Evolutionary conservation across 2,113 vertebrate species (phyloP).

Genomic region (Oophaga pumilio): DNA sequence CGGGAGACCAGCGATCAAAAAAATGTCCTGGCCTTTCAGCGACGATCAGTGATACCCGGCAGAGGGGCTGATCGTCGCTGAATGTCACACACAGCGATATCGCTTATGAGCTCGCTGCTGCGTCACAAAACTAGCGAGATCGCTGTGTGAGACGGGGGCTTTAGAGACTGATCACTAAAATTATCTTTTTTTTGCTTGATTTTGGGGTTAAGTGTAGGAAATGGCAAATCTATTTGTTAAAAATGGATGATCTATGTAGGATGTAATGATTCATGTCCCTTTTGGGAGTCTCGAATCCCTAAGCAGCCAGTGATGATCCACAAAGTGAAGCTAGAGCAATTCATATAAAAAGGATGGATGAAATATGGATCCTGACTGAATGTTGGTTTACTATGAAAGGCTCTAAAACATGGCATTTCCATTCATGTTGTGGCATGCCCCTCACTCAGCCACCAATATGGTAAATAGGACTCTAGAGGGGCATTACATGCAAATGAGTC

Average conservation of each 20-base stretch:
- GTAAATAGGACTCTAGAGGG: background rate
- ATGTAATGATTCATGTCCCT: background rate
- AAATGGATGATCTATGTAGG: background rate
- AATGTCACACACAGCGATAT: no score
- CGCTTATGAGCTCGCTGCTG: no score
- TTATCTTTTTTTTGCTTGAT: no score
- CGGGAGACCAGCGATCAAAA: no score
- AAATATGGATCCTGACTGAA: background rate
- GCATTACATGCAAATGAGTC: constrained; percentile 30
- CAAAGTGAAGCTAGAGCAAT: background rate
- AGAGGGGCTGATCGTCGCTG: no score
- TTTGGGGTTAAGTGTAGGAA: background rate
- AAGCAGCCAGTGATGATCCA: background rate
- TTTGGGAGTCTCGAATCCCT: background rate
- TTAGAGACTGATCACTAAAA: no score
- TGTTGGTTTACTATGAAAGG: background rate
- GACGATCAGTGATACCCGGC: no score
- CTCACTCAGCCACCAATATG: background rate
- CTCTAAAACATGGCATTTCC: background rate
- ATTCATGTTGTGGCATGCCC: constrained; percentile 3
- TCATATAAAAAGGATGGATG: background rate
- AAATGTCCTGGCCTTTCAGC: no score
- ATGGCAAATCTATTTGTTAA: background rate
- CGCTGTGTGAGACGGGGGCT: no score
- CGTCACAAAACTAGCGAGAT: no score